phyloP scores from a whole-genome alignment of 1,140 invertebrate genomes.

The Ceratoteleas bidentatus region DNA sequence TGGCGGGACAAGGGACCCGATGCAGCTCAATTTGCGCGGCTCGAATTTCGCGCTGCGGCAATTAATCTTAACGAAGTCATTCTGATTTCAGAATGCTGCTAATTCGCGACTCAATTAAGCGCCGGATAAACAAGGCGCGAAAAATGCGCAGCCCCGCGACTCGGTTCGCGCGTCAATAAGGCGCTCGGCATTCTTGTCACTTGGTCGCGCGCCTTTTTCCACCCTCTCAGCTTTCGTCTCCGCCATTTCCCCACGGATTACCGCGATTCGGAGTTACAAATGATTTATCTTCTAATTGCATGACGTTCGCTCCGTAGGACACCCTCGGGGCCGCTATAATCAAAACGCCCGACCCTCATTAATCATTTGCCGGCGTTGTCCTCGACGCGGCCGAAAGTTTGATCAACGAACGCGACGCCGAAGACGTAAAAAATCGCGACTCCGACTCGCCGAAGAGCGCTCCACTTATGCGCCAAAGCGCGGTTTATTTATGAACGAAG shows the following conservation, averaged over 20 bases:
- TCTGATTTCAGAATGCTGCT: conserved; percentile 47
- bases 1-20: conserved; percentile 11
- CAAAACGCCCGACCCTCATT: conserved; percentile 77
- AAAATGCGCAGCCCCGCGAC: conserved; percentile 18
- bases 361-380: conserved; percentile 74
- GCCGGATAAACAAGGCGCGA: conserved; percentile 7
- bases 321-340: conserved; percentile 71
- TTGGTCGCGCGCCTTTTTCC: conserved; percentile 65
- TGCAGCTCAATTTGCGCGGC: conserved; percentile 37
- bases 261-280: conserved; percentile 77
- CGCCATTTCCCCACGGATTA: conserved; percentile 69
- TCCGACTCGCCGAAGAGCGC: no score
- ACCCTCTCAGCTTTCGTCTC: conserved; percentile 59
- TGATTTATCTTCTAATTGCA: conserved; percentile 80
- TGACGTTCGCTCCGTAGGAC: conserved; percentile 73
- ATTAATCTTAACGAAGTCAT: conserved; percentile 56
- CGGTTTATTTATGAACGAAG: not conserved
- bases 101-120: conserved; percentile 41
- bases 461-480: not conserved
- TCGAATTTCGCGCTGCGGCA: conserved; percentile 25
- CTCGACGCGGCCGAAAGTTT: conserved; percentile 54
- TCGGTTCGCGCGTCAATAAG: no score
- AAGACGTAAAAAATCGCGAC: conserved; percentile 49
- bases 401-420: conserved; percentile 54
- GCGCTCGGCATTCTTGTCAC: conserved; percentile 49